These are phyloP conservation scores for Dasysyrphus albostriatus DNA, from an alignment of 2,888 invertebrate species.

Conservation along the genomic window DNA sequence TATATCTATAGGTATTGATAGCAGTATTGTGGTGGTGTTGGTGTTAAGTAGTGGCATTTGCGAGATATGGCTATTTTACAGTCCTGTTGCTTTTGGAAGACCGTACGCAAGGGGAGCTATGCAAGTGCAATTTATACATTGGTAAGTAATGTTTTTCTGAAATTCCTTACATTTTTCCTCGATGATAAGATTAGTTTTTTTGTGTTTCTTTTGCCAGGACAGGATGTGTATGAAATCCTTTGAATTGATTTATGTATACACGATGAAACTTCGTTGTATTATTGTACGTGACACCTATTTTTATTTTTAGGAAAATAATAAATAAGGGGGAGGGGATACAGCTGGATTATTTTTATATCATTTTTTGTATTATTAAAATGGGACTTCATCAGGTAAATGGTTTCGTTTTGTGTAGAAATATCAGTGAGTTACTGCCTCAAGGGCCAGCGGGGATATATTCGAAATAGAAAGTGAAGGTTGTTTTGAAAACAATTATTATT, in stretches of 20 bases:
- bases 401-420: too few relatives aligned
- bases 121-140: conserved; percentile 80
- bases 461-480: too few relatives aligned
- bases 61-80: conserved; percentile 81
- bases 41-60: neutral
- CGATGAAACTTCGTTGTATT: neutral
- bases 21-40: neutral
- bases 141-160: conserved; percentile 72
- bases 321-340: too few relatives aligned
- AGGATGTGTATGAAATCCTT: conserved; percentile 14
- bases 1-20: neutral
- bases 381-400: too few relatives aligned
- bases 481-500: too few relatives aligned
- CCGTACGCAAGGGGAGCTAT: conserved; percentile 81
- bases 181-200: conserved; percentile 1
- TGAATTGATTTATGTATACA: conserved; percentile 10
- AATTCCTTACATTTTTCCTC: conserved; percentile 3
- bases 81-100: conserved; percentile 83
- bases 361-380: too few relatives aligned
- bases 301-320: neutral
- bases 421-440: too few relatives aligned
- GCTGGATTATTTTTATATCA: neutral
- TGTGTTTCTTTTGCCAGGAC: neutral
- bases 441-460: too few relatives aligned
- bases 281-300: neutral